Base-by-base conservation (phyloP, 2,797 vertebrate species). In the Girardinus metallicus region DNA sequence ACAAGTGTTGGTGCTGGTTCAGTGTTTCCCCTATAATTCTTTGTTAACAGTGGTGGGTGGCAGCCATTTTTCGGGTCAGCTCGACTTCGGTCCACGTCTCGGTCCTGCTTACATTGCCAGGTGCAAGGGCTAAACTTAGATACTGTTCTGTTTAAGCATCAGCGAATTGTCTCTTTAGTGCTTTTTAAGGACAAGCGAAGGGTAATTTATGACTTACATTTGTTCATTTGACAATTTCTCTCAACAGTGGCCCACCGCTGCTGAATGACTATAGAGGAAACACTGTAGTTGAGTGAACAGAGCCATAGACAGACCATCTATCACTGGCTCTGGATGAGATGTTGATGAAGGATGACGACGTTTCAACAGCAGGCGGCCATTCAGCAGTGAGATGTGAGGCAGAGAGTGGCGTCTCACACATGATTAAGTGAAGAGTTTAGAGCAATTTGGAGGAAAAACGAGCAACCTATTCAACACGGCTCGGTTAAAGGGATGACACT, bases 1-100 rank as follows among this genome's bases (percentile, higher is more conserved):
- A 95, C 91, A 95, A 94, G 94, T 90, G 90, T 94, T 93, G 94
- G 91, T 93, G 92, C 87, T 74, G 87, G 89, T 92, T 82, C 87
- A 95, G 93, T 95, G 93, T 94, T 93, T 94, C 92, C 90, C 84
- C 92, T 92, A 93, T 92, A 89, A 86, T 74, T 81, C 80, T 91
- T 75, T 86, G 85, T 85, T 91, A 92, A 93, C 93, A 94, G 92
- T 84, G 91, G 91, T 93, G 93, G 91, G 91, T 89, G 73, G 85
- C 74, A 82, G 88, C 80, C 77, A 73, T 78, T 86, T 80, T 79
- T 86, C 72, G 7, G 57, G 60, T 87, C 77, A 62, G 77, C 79
- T 85, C 88, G 87, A 85, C 86, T 81, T 83, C 77, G 15, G 83
- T 93, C 91, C 90, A 77, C 2, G 82, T 86, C 84, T 76, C 80